Conservation (phyloP, 2,888 invertebrate species). For the Chrysodeixis includens region DNA sequence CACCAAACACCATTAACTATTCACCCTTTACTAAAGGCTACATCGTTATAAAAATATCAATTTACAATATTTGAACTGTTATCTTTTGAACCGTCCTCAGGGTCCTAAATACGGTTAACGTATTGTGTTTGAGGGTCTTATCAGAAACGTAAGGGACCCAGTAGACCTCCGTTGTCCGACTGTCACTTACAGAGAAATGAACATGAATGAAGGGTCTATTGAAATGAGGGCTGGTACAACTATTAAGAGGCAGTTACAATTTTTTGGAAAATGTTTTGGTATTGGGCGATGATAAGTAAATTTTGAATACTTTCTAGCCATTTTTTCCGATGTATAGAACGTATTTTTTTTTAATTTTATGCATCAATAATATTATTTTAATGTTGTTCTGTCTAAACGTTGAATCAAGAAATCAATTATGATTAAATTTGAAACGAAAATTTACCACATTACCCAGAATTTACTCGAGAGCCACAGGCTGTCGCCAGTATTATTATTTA, state of each 20-base stretch:
- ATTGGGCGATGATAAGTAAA: not conserved
- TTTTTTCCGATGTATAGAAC: too few relatives aligned
- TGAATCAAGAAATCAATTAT: too few relatives aligned
- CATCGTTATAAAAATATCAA: slow-evolving; percentile 1
- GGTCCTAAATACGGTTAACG: not conserved
- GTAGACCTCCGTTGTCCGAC: not conserved
- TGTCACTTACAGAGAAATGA: not conserved
- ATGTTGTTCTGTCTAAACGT: too few relatives aligned
- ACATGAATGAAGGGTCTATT: not conserved
- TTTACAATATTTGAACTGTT: not conserved
- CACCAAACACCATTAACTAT: not conserved
- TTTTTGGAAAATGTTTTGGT: not conserved
- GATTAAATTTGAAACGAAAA: too few relatives aligned
- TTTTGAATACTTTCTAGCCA: too few relatives aligned
- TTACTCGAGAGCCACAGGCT: too few relatives aligned
- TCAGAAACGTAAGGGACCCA: not conserved
- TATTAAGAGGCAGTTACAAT: not conserved
- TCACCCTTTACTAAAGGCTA: not conserved
- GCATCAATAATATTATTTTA: too few relatives aligned
- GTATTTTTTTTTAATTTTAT: too few relatives aligned
- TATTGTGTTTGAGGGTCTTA: slow-evolving; percentile 4
- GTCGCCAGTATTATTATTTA: too few relatives aligned
- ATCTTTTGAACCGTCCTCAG: slow-evolving; percentile 4
- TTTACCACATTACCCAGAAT: too few relatives aligned
- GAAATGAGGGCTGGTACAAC: not conserved